phyloP scores from a whole-genome alignment of 2,888 invertebrate species.

The Griposia aprilina region DNA sequence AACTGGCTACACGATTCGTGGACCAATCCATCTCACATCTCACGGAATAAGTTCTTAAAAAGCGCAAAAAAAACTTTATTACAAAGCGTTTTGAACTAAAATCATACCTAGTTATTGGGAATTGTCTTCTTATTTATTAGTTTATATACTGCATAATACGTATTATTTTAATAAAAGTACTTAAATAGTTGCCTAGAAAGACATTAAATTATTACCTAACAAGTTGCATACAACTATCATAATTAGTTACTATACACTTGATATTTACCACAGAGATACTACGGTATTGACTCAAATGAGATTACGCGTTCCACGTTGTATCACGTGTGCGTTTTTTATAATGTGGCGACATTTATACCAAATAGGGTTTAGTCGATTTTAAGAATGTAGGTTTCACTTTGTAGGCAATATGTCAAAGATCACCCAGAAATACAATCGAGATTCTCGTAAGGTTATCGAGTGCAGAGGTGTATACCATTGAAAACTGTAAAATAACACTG shows the following conservation, averaged over 20 bases:
- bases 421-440: background rate
- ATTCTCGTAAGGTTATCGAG: background rate
- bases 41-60: background rate
- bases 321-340: slow-evolving; percentile 60
- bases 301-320: slow-evolving; percentile 65
- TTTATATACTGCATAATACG: background rate
- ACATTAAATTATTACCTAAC: too few relatives aligned
- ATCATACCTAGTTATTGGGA: background rate
- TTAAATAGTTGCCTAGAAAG: background rate
- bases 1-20: too few relatives aligned
- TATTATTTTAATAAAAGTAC: background rate
- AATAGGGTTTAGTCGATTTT: slow-evolving; percentile 29
- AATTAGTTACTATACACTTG: too few relatives aligned
- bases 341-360: slow-evolving; percentile 11
- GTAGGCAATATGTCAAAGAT: background rate
- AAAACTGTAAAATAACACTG: background rate
- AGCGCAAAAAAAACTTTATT: background rate
- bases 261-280: too few relatives aligned
- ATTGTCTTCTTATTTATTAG: background rate
- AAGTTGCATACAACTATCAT: too few relatives aligned
- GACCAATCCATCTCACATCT: background rate
- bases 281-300: slow-evolving; percentile 33
- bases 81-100: background rate
- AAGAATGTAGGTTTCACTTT: background rate
- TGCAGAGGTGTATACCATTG: background rate